Evolutionary conservation across 1,140 invertebrate species (phyloP).

Genomic region (Caerostris extrusa): DNA sequence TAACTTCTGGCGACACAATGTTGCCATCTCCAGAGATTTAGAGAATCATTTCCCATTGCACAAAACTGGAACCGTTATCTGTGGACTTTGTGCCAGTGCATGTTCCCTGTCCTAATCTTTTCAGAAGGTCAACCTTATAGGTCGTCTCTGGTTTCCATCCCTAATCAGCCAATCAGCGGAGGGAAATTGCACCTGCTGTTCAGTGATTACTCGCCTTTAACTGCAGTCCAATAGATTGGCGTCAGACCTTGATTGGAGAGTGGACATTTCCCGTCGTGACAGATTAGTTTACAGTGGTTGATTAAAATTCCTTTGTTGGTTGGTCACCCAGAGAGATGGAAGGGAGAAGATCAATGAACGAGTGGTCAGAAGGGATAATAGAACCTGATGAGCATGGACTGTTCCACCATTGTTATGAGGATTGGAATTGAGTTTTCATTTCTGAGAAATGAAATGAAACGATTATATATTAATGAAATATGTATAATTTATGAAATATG

Average conservation of each 20-base stretch:
- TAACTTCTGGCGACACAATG: too few relatives aligned
- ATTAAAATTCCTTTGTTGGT: constrained; percentile 32
- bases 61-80: too few relatives aligned
- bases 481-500: too few relatives aligned
- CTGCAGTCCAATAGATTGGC: constrained; percentile 2
- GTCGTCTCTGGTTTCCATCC: constrained; percentile 28
- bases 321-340: not conserved
- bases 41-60: too few relatives aligned
- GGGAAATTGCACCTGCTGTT: constrained; percentile 42
- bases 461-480: too few relatives aligned
- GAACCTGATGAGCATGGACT: too few relatives aligned
- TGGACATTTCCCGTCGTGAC: not conserved
- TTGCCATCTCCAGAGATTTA: too few relatives aligned
- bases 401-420: too few relatives aligned
- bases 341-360: not conserved
- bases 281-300: constrained; percentile 27
- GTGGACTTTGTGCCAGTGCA: not conserved
- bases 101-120: not conserved
- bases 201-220: constrained; percentile 43
- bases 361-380: too few relatives aligned
- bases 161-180: constrained; percentile 43
- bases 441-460: too few relatives aligned
- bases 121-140: not conserved
- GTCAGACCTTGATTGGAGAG: not conserved
- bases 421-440: too few relatives aligned